Conservation (phyloP, 2,797 vertebrate genomes). For the Linurgus olivaceus region DNA sequence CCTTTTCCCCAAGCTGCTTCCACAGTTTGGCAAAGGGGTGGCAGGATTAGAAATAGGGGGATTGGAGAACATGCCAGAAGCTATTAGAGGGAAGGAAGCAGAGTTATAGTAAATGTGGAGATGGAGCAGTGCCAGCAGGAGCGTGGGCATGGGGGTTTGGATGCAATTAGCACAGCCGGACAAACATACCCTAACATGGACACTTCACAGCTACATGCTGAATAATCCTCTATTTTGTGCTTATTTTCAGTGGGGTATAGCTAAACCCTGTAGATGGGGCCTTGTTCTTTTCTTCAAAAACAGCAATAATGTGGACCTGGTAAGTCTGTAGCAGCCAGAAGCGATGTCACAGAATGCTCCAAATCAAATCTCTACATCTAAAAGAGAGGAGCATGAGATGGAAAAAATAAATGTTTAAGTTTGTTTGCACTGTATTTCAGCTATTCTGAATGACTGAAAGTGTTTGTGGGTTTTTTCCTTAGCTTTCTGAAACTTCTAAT, state of each 20-base stretch:
- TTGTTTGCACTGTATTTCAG: background rate
- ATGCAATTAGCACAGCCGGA: background rate
- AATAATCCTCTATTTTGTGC: background rate
- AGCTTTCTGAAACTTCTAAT: background rate
- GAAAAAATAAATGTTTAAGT: background rate
- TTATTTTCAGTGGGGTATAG: background rate
- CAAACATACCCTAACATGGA: background rate
- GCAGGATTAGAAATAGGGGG: conserved; percentile 7
- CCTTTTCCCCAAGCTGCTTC: conserved; percentile 3
- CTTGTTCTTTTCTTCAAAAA: background rate
- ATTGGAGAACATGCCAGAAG: background rate
- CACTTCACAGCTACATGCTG: background rate
- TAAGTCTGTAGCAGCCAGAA: background rate
- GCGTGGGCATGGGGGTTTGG: background rate
- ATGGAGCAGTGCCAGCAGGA: conserved; percentile 1
- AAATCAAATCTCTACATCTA: background rate
- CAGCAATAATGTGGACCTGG: background rate
- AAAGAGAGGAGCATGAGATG: background rate
- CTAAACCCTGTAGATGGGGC: background rate
- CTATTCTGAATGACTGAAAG: background rate
- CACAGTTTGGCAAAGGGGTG: background rate
- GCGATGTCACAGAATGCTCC: background rate
- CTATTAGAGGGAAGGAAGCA: conserved; percentile 6
- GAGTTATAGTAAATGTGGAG: background rate
- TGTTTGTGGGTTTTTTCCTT: background rate